phyloP scores from a whole-genome alignment of 1,140 invertebrate species.

The Lepidurus packardi region DNA sequence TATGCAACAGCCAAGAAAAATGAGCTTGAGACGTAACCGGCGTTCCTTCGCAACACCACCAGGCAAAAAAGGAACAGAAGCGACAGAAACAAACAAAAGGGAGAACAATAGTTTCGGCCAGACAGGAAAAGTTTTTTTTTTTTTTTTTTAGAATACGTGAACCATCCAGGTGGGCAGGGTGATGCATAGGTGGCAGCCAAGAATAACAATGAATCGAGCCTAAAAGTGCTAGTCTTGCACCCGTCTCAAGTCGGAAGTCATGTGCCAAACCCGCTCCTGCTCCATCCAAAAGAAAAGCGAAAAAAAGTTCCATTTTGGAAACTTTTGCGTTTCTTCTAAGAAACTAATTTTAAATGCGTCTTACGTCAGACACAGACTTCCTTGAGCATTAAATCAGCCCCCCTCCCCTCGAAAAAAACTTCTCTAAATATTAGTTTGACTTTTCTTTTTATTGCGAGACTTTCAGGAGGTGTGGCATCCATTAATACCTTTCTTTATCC shows the following conservation, averaged over 20 bases:
- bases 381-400: background rate
- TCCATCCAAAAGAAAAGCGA: background rate
- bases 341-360: background rate
- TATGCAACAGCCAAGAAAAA: no score
- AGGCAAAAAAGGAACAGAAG: no score
- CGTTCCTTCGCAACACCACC: no score
- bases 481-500: no score
- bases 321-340: background rate
- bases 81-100: no score
- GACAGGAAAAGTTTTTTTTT: no score
- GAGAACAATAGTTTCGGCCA: no score
- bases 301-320: background rate
- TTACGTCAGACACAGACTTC: background rate
- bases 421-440: no score
- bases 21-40: no score
- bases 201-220: slow-evolving; percentile 4
- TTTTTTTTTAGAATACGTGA: background rate
- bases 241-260: background rate
- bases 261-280: background rate
- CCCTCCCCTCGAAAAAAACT: no score
- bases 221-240: slow-evolving; percentile 10
- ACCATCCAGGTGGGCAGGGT: background rate
- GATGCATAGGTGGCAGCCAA: background rate
- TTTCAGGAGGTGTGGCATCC: no score
- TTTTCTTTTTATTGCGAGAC: no score